Evolutionary conservation across 2,113 vertebrate genomes (phyloP).

Genomic region (Oreochromis tanganicae): DNA sequence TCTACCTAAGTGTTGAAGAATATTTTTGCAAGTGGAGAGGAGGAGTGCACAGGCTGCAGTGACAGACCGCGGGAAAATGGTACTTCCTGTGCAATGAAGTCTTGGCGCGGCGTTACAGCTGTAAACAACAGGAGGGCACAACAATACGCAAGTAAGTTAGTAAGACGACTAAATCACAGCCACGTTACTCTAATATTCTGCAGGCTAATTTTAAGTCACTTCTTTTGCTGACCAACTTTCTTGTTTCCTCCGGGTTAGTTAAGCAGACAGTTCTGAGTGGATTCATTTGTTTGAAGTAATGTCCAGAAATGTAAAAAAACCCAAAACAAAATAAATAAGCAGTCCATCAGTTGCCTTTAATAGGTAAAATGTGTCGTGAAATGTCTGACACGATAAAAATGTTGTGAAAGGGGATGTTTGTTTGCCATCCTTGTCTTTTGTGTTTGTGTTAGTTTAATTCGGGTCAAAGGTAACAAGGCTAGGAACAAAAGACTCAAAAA

Average conservation of each 20-base stretch:
- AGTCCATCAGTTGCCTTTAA: background rate
- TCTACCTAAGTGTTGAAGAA: background rate
- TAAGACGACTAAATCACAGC: background rate
- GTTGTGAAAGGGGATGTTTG: background rate
- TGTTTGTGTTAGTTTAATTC: background rate
- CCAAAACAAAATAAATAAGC: background rate
- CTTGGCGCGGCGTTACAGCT: conserved; percentile 67
- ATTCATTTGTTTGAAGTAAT: background rate
- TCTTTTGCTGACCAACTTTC: background rate
- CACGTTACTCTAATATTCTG: background rate
- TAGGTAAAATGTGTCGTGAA: background rate
- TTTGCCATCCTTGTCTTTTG: background rate
- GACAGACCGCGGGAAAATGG: conserved; percentile 76
- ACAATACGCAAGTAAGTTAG: background rate
- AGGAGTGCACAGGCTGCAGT: background rate
- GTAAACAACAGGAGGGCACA: conserved; percentile 31
- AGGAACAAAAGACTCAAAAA: background rate
- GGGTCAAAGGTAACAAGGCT: background rate
- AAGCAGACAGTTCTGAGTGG: background rate
- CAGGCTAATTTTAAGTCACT: background rate
- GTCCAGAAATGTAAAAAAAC: background rate
- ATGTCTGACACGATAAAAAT: background rate
- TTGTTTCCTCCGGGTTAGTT: background rate
- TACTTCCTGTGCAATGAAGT: conserved; percentile 67
- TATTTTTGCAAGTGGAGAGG: background rate